Conservation (phyloP, 2,113 vertebrate species). For the Gulo gulo region DNA sequence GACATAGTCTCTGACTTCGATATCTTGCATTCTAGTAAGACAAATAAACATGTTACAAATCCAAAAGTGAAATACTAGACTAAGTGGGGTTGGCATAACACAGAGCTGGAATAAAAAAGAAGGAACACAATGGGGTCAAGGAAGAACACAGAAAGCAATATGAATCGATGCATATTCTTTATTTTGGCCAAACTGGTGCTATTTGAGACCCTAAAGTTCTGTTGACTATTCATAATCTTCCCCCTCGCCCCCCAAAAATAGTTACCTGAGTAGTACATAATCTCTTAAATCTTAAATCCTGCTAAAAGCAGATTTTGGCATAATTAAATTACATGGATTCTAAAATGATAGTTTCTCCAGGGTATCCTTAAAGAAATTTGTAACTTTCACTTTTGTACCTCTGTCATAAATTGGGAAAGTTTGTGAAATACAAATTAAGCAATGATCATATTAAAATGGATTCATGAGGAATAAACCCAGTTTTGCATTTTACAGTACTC, state of each 20-base stretch:
- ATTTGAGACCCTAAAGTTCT: background rate
- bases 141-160: background rate
- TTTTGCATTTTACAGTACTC: background rate
- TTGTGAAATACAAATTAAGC: background rate
- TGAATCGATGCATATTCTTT: background rate
- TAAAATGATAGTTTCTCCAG: background rate
- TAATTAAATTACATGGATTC: background rate
- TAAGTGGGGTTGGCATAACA: background rate
- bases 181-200: background rate
- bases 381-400: background rate
- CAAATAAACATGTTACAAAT: background rate
- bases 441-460: background rate
- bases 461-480: background rate
- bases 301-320: background rate
- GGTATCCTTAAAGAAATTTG: background rate
- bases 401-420: background rate
- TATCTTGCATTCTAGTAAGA: background rate
- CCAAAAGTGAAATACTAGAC: background rate
- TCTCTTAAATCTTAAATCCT: background rate
- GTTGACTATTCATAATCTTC: background rate
- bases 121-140: background rate
- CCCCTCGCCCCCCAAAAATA: background rate
- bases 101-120: background rate
- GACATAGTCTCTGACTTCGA: background rate
- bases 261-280: background rate